These are phyloP conservation scores for Lapara coniferarum DNA, from an alignment of 2,888 invertebrate species.

Conservation along the genomic window DNA sequence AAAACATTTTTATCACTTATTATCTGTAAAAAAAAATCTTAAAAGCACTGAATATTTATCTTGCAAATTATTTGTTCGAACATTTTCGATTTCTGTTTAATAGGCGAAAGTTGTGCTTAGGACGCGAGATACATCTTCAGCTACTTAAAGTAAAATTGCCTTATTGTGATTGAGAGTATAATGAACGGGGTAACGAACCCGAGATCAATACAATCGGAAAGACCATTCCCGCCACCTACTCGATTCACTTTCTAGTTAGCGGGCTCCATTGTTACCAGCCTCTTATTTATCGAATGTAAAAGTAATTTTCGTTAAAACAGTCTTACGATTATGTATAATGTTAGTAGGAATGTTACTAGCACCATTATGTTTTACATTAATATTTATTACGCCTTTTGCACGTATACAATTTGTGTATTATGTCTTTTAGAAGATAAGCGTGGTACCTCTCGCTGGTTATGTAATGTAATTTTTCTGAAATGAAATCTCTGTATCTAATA, in stretches of 20 bases:
- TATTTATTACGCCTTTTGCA: background rate
- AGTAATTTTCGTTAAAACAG: conserved; percentile 55
- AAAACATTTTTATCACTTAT: background rate
- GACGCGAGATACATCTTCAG: conserved; percentile 34
- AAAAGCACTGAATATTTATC: background rate
- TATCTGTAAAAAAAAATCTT: background rate
- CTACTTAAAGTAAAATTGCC: conserved; percentile 50
- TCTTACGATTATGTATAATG: conserved; percentile 2
- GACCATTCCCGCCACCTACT: conserved; percentile 66
- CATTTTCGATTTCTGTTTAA: conserved; percentile 15
- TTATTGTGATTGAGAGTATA: conserved; percentile 73
- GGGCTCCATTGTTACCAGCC: conserved; percentile 69
- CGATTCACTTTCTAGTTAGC: conserved; percentile 77
- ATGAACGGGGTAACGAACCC: conserved; percentile 71
- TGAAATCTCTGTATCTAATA: too few species aligned
- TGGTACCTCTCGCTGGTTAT: too few species aligned
- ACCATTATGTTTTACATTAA: background rate
- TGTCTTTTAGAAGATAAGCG: too few species aligned
- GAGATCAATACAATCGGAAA: conserved; percentile 72
- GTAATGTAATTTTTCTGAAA: too few species aligned
- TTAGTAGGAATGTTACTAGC: background rate
- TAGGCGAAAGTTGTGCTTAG: conserved; percentile 26
- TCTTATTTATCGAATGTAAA: conserved; percentile 74
- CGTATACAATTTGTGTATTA: background rate
- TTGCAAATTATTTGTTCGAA: background rate